Evolutionary conservation across 1,140 invertebrate species (phyloP), one percentile per base, ranked within the genome.

Genomic region (Musca domestica): DNA sequence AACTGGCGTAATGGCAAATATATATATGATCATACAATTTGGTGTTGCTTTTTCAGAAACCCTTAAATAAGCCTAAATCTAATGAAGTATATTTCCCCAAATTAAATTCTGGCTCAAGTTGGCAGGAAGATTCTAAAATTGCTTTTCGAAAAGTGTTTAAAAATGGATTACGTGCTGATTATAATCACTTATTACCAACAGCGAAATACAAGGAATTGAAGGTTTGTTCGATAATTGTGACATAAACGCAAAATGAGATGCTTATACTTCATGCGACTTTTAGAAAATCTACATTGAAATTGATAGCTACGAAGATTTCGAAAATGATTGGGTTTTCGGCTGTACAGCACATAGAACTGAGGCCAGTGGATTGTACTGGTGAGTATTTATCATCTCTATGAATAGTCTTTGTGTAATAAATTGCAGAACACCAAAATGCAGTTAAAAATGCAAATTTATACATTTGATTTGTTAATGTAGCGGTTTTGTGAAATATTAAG

Each of bases 271-370:
- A 25, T 30, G 15, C 0, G n/a, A n/a, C 19, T 65, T 69, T 66
- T 69, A 65, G 75, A 83, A 69, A 71, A 23, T 85, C 34, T 77
- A 77, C 27, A 83, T 91, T 9, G 85, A 90, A 72, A 79, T 86
- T 2, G 75, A 87, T 2, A 88, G 90, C 77, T 83, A 91, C 7
- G 85, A 88, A 71, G 83, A 84, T 19, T 17, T 34, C 12, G 34
- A 41, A 17, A 85, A 82, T 52, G 87, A 92, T 71, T 93, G 91
- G 91, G 76, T 92, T 19, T 93, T 89, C 75, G 88, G 86, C 19
- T 93, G 91, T 76, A 84, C 85, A 34, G 87, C 88, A 5, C 84
- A 84, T 54, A 78, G 75, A 14, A 74, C 85, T 17, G 76, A 84
- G 66, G 82, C 81, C 22, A 78, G 83, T 7, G 82, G 84, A 64